Percentiles rank a stretch among this genome's conserved stretches.
phyloP scores from a whole-genome alignment of 2,113 vertebrate genomes.

The Polypterus bichir region DNA sequence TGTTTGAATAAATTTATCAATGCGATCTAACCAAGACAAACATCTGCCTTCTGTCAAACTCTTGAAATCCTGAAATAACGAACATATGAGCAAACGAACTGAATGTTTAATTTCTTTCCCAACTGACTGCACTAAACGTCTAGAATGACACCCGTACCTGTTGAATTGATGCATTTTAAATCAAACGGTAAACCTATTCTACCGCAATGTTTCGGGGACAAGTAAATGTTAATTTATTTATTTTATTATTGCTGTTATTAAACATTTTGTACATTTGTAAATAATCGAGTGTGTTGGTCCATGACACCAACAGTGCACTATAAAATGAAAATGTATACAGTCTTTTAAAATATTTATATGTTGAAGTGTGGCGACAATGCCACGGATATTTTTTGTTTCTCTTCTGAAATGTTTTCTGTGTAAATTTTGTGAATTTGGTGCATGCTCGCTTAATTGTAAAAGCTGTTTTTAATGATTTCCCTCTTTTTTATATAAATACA shows the following conservation, averaged over 20 bases:
- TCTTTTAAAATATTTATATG: slow-evolving; percentile 62
- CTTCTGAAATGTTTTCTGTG: slow-evolving; percentile 5
- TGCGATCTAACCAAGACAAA: no score
- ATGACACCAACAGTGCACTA: slow-evolving; percentile 52
- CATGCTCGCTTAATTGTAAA: slow-evolving; percentile 48
- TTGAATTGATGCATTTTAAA: no score
- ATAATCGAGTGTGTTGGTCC: slow-evolving; percentile 44
- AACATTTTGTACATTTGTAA: slow-evolving; percentile 63
- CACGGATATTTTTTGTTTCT: neutral
- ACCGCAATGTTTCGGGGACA: no score
- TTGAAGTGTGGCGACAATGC: slow-evolving; percentile 32
- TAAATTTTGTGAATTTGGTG: slow-evolving; percentile 44
- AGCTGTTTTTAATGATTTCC: slow-evolving; percentile 2
- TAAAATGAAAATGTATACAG: slow-evolving; percentile 51
- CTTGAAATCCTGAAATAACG: no score
- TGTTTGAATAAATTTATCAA: no score
- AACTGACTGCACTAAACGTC: no score
- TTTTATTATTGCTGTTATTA: slow-evolving; percentile 39
- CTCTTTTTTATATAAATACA: neutral
- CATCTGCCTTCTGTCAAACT: no score
- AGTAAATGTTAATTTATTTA: slow-evolving; percentile 58
- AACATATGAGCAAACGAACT: no score
- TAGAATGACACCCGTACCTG: no score
- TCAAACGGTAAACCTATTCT: no score
- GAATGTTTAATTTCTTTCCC: no score